phyloP scores from a whole-genome alignment of 2,888 invertebrate species.

The Diarsia mendica region DNA sequence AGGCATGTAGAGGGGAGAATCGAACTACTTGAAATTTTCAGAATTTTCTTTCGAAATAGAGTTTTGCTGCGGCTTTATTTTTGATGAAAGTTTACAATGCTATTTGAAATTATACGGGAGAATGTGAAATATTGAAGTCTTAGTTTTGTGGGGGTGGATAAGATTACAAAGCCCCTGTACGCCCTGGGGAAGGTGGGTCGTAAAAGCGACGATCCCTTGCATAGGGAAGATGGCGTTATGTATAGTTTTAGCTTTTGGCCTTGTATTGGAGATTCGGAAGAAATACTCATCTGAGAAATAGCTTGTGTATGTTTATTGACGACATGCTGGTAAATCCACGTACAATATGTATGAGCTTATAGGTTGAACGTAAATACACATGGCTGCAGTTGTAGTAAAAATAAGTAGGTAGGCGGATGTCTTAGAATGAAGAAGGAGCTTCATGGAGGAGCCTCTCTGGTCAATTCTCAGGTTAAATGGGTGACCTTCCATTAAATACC shows the following conservation, averaged over 20 bases:
- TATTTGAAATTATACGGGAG: constrained; percentile 54
- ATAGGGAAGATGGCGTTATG: constrained; percentile 47
- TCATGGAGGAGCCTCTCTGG: too few relatives aligned
- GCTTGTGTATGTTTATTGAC: constrained; percentile 41
- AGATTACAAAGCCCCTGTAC: constrained; percentile 57
- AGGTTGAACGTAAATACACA: background rate
- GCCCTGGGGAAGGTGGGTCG: constrained; percentile 60
- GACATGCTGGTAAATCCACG: constrained; percentile 19
- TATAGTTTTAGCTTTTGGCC: constrained; percentile 48
- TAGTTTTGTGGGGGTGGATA: constrained; percentile 48
- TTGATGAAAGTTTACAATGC: constrained; percentile 58
- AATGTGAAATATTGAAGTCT: constrained; percentile 42
- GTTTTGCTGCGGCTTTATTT: constrained; percentile 47
- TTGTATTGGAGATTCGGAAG: constrained; percentile 50
- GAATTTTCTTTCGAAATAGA: constrained; percentile 29
- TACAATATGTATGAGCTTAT: background rate
- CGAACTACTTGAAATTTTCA: constrained; percentile 46
- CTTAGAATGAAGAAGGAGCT: background rate
- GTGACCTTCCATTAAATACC: too few relatives aligned
- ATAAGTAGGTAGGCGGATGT: background rate
- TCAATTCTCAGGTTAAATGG: too few relatives aligned
- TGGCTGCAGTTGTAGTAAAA: background rate
- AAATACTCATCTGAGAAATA: constrained; percentile 53
- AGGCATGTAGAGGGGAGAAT: constrained; percentile 46
- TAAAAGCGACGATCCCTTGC: constrained; percentile 59